Conservation (phyloP, 2,888 invertebrate species). For the Falcaria lacertinaria region DNA sequence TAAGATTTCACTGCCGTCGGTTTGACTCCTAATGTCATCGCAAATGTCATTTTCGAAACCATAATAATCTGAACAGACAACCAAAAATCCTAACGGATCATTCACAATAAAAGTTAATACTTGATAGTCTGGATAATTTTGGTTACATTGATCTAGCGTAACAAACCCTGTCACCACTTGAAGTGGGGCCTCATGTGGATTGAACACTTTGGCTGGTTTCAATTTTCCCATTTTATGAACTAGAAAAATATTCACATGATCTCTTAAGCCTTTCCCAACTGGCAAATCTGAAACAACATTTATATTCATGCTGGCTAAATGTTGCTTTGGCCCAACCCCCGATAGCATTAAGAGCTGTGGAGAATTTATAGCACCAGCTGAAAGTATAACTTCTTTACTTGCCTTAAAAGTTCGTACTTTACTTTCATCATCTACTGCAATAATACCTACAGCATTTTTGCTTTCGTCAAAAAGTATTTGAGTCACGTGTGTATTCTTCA, state of each 20-base stretch:
- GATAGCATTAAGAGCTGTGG: conserved; percentile 58
- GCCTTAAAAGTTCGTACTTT: conserved; percentile 13
- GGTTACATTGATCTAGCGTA: conserved; percentile 10
- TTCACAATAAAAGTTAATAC: conserved; percentile 13
- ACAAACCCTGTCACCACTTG: conserved; percentile 16
- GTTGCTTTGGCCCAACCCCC: conserved; percentile 50
- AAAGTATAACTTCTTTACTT: conserved; percentile 52
- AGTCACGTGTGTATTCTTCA: conserved; percentile 65
- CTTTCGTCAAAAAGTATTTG: conserved; percentile 65
- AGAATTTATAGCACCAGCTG: conserved; percentile 53
- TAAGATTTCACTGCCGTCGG: conserved; percentile 14
- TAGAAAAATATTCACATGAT: conserved; percentile 30
- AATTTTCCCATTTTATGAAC: conserved; percentile 3
- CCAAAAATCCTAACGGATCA: conserved; percentile 15
- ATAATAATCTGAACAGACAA: conserved; percentile 11
- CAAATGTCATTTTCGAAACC: conserved; percentile 15
- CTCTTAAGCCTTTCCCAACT: conserved; percentile 57
- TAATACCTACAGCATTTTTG: conserved; percentile 62
- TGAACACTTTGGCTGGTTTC: neutral
- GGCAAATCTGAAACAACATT: conserved; percentile 36
- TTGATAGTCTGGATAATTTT: conserved; percentile 14
- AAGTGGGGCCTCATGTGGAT: conserved; percentile 11
- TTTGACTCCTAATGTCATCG: conserved; percentile 47
- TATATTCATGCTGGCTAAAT: conserved; percentile 37
- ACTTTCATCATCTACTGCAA: conserved; percentile 34